Percentiles rank a stretch among this genome's conserved stretches.
Conservation (phyloP, 1,140 invertebrate species). For the Halictus rubicundus region DNA sequence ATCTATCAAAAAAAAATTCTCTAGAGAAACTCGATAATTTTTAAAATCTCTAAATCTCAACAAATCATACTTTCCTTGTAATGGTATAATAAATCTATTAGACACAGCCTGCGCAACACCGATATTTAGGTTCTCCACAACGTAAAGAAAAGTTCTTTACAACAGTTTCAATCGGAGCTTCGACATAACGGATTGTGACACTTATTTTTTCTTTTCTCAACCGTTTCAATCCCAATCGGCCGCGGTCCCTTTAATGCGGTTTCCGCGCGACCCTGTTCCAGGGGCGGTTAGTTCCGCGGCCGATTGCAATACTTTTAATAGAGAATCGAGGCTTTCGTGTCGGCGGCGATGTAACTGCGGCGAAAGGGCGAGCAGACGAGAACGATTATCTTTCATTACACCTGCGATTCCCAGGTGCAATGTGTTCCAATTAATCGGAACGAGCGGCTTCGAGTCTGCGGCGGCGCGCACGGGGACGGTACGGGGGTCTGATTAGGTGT, state of each 20-base stretch:
- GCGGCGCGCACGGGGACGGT: slow-evolving; percentile 10
- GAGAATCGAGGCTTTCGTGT: slow-evolving; percentile 60
- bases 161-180: too few relatives aligned
- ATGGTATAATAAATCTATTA: too few relatives aligned
- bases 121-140: too few relatives aligned
- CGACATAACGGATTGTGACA: too few relatives aligned
- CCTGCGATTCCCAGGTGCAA: slow-evolving; percentile 74
- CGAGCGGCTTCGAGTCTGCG: slow-evolving; percentile 24
- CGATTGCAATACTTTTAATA: slow-evolving; percentile 63
- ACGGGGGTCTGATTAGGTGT: slow-evolving; percentile 18
- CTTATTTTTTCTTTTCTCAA: too few relatives aligned
- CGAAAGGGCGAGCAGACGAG: slow-evolving; percentile 58
- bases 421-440: slow-evolving; percentile 71
- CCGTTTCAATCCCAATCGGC: background rate
- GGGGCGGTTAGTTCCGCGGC: slow-evolving; percentile 37
- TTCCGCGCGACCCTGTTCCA: slow-evolving; percentile 11
- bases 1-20: too few relatives aligned
- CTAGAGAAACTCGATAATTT: too few relatives aligned
- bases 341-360: slow-evolving; percentile 67
- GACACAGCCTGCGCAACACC: too few relatives aligned
- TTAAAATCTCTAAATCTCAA: too few relatives aligned
- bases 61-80: too few relatives aligned
- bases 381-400: slow-evolving; percentile 74
- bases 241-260: background rate
- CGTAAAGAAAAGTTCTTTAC: too few relatives aligned